Evolutionary conservation across 2,797 vertebrate species (phyloP).

Genomic region (Anableps anableps): DNA sequence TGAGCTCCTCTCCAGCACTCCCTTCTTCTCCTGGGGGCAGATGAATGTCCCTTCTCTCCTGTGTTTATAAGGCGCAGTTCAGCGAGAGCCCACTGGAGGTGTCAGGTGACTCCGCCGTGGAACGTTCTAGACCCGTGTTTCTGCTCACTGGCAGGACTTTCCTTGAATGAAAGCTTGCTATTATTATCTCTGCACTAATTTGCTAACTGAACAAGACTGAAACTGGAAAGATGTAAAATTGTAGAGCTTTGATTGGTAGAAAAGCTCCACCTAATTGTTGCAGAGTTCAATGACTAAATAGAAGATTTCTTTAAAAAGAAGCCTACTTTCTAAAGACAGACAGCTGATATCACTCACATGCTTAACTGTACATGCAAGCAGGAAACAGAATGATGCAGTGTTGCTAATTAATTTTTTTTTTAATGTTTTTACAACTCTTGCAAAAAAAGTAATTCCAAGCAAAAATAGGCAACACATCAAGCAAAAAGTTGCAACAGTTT

Average conservation of each 20-base stretch:
- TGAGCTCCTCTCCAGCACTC: constrained; percentile 58
- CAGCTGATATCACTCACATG: constrained; percentile 12
- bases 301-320: background rate
- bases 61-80: constrained; percentile 69
- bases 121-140: constrained; percentile 76
- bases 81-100: constrained; percentile 63
- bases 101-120: constrained; percentile 79
- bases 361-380: background rate
- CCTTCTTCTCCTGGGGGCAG: constrained; percentile 58
- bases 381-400: background rate
- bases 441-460: background rate
- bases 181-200: constrained; percentile 3
- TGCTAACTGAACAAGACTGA: background rate
- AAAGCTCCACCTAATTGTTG: background rate
- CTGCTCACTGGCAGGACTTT: constrained; percentile 35
- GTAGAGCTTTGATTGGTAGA: background rate
- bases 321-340: background rate
- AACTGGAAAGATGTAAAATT: background rate
- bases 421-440: background rate
- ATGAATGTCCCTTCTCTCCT: constrained; percentile 47
- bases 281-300: background rate
- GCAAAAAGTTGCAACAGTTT: background rate
- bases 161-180: constrained; percentile 29
- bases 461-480: background rate
- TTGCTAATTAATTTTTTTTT: background rate